Base-by-base conservation (phyloP, 2,113 vertebrate genomes). In the Urocolius indicus region DNA sequence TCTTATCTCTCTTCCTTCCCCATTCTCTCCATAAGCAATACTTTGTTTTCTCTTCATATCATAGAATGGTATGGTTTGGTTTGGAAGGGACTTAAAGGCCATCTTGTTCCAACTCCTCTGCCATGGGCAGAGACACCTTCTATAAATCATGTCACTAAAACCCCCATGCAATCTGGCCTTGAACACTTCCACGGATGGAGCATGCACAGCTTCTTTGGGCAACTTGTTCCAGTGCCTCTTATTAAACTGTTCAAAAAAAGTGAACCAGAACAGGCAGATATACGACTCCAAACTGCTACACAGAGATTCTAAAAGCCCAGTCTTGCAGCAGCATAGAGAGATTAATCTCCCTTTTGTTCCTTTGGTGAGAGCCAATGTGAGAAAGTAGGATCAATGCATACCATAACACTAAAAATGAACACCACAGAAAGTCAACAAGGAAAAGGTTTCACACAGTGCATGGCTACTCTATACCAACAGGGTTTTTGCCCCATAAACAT, bases 391-490 rank as follows among this genome's bases (percentile, higher is more conserved):
- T 27, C 58, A 27, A 32, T 72, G 15, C 58, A 34, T 36, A 36
- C 29, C 5, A 3, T 23, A 65, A 16, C 23, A 54, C 54, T 77
- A 34, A 54, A 72, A 72, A 71, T 13, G 16, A 59, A 59, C 13
- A 34, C 0, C 1, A 58, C 5, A 32, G 5, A 68, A 81, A 58
- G 16, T 15, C 51, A 59, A 66, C 0, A 0, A 61, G 24, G n/a
- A 83, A 36, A 34, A 23, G 8, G n/a, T 32, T 27, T 74, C 38
- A 13, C 48, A 24, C 34, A 23, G 38, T 21, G 38, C 38, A 41
- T 41, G 19, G 26, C 34, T n/a, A 14, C 34, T 32, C 43, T 29
- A 22, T 12, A 59, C 46, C 45, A 77, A 21, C 9, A 22, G 59
- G 57, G 24, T 19, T 78, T 52, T 72, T 12, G n/a, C 9, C 45